phyloP scores from a whole-genome alignment of 1,140 invertebrate species.

The Drosophila navojoa region DNA sequence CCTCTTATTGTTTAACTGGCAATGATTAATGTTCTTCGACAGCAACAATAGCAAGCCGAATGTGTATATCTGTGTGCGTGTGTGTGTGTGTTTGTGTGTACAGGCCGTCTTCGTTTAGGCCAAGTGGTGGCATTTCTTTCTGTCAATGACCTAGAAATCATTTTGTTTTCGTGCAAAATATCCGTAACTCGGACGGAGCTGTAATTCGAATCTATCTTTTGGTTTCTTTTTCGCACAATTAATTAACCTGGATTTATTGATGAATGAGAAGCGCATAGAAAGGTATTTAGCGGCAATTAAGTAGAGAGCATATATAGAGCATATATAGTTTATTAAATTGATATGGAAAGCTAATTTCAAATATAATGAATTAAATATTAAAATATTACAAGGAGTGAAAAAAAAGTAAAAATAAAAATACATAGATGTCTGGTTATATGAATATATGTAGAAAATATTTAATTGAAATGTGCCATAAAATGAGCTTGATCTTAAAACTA shows the following conservation, averaged over 20 bases:
- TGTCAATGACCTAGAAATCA: constrained; percentile 68
- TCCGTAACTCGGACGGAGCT: background rate
- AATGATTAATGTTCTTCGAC: constrained; percentile 69
- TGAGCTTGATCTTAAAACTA: no score
- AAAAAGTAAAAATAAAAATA: no score
- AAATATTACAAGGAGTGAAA: no score
- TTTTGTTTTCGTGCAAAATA: constrained; percentile 18
- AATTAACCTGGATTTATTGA: constrained; percentile 9
- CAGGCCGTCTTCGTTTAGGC: constrained; percentile 9
- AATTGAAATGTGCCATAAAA: no score
- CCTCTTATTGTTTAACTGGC: constrained; percentile 74
- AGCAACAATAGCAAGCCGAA: constrained; percentile 31
- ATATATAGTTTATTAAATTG: no score
- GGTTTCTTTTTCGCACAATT: background rate
- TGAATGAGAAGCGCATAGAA: background rate
- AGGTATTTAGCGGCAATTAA: background rate
- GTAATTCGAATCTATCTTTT: constrained; percentile 16
- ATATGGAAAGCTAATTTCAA: no score
- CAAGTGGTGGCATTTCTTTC: constrained; percentile 58
- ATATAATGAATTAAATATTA: no score
- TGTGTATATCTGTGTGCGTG: constrained; percentile 10
- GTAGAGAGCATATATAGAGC: no score
- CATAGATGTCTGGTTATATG: no score
- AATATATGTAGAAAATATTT: no score
- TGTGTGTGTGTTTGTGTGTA: background rate